Conservation (phyloP, 2,888 invertebrate genomes). For the Thereva nobilitata region DNA sequence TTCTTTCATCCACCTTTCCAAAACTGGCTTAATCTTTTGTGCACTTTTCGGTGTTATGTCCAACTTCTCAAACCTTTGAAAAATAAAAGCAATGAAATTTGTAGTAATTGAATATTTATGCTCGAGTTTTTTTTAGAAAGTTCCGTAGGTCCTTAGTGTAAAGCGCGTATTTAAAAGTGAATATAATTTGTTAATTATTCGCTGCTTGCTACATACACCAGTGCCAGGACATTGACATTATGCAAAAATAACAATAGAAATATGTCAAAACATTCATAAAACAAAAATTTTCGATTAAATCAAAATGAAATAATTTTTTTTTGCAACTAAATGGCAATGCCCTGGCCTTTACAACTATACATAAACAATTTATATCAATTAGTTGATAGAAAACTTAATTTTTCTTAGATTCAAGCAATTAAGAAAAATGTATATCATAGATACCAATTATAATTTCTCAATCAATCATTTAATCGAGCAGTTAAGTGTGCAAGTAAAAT, state of each 20-base stretch:
- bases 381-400: constrained; percentile 13
- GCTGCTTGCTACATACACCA: constrained; percentile 47
- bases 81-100: constrained; percentile 15
- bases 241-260: constrained; percentile 25
- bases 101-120: not conserved
- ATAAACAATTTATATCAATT: constrained; percentile 21
- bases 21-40: constrained; percentile 97
- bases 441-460: too few species aligned
- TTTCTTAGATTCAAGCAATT: constrained; percentile 13
- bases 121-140: too few species aligned
- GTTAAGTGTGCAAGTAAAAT: too few species aligned
- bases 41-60: constrained; percentile 99
- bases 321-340: constrained; percentile 72
- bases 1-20: constrained; percentile 99
- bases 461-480: too few species aligned
- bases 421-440: constrained; percentile 23
- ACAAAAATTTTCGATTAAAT: constrained; percentile 28
- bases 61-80: constrained; percentile 92
- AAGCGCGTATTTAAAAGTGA: too few species aligned
- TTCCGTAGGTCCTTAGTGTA: too few species aligned
- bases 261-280: not conserved
- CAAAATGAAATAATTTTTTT: constrained; percentile 9
- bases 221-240: constrained; percentile 71
- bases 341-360: constrained; percentile 69
- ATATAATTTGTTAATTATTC: too few species aligned